Evolutionary conservation across 2,797 vertebrate species (phyloP), one percentile per base, ranked within the genome.

Genomic region (Microctenopoma lineatum): DNA sequence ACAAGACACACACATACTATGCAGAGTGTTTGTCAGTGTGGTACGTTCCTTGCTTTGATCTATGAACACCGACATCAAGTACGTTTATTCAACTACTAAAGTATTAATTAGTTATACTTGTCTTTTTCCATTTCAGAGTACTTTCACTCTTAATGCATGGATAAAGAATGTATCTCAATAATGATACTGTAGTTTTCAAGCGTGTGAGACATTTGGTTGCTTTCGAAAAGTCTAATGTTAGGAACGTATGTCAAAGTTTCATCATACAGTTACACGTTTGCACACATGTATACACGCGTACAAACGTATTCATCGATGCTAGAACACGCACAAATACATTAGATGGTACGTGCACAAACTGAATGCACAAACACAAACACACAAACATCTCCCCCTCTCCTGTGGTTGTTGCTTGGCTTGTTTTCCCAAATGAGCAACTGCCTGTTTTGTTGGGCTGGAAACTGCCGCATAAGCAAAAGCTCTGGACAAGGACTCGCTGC

Each of bases 401-500:
- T 77, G 81, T 79, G 69, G 60, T 52, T 80, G 78, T 45, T 34
- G 34, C 69, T 69, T 60, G 57, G 73, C 46, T 66, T 60, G 66
- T 70, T 84, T 82, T 74, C 77, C 65, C 55, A 77, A 80, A 77
- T 61, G 45, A 74, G 73, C 58, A n/a, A 75, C 66, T 69, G 70
- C 57, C 42, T 73, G 72, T 79, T 32, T 88, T 84, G 81, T 85
- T 75, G 80, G 58, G 47, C 50, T 84, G 77, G 66, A 90, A 90
- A 86, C 64, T 87, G 78, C 76, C 72, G 66, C 82, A 83, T 81
- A 79, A 84, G 84, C 80, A 78, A 39, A 21, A 84, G 66, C 75
- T 59, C 66, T n/a, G 58, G 54, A 75, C 13, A 16, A 77, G 69
- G 66, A 53, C 25, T 50, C 14, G 2, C 65, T 67, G 77, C 84